phyloP scores from a whole-genome alignment of 2,888 invertebrate species.

The Dromius quadrimaculatus region DNA sequence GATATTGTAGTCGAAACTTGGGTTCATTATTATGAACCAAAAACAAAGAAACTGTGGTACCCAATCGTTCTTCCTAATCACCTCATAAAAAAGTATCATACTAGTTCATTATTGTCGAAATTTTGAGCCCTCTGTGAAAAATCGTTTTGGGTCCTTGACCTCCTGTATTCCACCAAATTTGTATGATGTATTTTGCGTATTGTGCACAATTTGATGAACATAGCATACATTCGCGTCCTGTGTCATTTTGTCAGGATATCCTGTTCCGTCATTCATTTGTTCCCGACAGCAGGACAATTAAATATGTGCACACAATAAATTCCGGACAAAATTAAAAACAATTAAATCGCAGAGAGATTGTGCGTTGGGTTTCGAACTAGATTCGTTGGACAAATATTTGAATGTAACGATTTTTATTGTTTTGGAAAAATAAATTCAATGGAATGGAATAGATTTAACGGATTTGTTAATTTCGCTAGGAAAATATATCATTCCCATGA shows the following conservation, averaged over 20 bases:
- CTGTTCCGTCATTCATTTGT: constrained; percentile 11
- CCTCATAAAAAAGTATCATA: no score
- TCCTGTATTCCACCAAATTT: no score
- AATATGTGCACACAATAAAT: constrained; percentile 35
- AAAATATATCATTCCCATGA: not conserved
- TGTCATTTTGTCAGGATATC: not conserved
- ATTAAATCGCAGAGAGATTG: constrained; percentile 36
- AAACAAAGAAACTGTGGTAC: no score
- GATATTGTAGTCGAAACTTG: no score
- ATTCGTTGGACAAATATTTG: constrained; percentile 35
- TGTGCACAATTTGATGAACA: not conserved
- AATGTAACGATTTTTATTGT: constrained; percentile 36
- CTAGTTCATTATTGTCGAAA: no score
- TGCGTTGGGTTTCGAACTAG: constrained; percentile 24
- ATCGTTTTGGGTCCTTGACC: no score
- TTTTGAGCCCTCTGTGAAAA: no score
- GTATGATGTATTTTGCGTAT: not conserved
- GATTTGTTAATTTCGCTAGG: constrained; percentile 17
- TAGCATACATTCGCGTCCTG: not conserved
- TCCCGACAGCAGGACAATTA: constrained; percentile 16
- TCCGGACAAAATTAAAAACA: constrained; percentile 31
- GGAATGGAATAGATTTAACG: constrained; percentile 19
- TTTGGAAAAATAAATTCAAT: constrained; percentile 12
- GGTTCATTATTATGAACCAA: no score
- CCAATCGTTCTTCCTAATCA: no score